Evolutionary conservation across 2,113 vertebrate genomes (phyloP).

Genomic region (Ramphastos sulfuratus): DNA sequence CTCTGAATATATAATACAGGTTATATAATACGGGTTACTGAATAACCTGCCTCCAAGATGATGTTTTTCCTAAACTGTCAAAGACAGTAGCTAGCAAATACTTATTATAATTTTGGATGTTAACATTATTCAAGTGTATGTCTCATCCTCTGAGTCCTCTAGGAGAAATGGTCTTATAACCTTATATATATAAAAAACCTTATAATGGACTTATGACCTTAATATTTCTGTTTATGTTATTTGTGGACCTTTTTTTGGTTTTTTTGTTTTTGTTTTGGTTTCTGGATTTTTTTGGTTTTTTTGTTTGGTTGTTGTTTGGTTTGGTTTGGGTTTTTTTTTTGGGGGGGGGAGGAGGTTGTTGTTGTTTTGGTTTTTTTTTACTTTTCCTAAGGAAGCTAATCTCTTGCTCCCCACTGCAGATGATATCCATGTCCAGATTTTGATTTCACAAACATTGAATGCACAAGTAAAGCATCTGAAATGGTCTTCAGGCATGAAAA

Average conservation of each 20-base stretch:
- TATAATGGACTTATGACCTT: not conserved
- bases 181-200: no score
- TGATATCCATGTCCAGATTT: not conserved
- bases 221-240: not conserved
- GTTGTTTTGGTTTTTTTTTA: not conserved
- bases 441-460: not conserved
- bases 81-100: not conserved
- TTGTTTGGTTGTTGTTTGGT: no score
- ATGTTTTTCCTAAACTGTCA: not conserved
- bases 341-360: no score
- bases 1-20: no score
- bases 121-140: not conserved
- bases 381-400: not conserved
- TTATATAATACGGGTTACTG: not conserved
- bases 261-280: not conserved
- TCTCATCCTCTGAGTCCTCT: not conserved
- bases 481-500: conserved; percentile 26
- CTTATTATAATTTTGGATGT: not conserved
- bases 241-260: not conserved
- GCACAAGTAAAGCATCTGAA: not conserved
- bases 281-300: no score
- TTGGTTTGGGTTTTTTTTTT: no score
- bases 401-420: not conserved
- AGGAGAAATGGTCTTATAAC: not conserved
- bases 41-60: not conserved